Conservation (phyloP, 30 jellyfish, hydroid and myxozoan genomes). For the Aurelia sp. region DNA sequence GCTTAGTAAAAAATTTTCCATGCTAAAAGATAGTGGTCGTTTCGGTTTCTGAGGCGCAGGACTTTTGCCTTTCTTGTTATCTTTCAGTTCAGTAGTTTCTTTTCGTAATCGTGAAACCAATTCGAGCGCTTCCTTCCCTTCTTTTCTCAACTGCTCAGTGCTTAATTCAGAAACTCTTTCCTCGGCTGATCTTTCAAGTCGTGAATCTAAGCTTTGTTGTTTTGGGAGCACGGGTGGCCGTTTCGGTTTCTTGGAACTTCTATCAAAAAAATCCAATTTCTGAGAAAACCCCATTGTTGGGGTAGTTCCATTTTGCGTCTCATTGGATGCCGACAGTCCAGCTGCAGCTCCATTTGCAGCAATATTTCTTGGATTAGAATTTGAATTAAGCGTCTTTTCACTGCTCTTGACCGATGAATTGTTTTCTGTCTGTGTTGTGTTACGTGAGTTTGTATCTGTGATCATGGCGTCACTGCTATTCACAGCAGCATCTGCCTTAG, state of each 20-base stretch:
- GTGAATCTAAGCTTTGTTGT: conserved; percentile 42
- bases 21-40: conserved; percentile 61
- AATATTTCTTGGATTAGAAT: not conserved
- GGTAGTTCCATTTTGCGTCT: not conserved
- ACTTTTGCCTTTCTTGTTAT: conserved; percentile 8
- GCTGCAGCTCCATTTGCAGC: not conserved
- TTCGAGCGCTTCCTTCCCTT: conserved; percentile 64
- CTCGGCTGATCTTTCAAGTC: not conserved
- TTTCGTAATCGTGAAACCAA: conserved; percentile 26
- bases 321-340: not conserved
- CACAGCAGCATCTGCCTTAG: not conserved
- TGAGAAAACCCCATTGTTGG: not conserved
- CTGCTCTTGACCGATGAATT: not conserved
- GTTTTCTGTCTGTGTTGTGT: not conserved
- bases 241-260: not conserved
- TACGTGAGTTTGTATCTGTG: not conserved
- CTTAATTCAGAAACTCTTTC: not conserved
- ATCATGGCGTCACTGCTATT: not conserved
- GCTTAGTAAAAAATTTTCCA: conserved; percentile 50
- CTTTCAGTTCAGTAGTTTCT: conserved; percentile 25
- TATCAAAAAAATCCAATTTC: conserved; percentile 1
- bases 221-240: conserved; percentile 30
- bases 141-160: conserved; percentile 34
- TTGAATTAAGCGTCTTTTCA: not conserved
- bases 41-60: conserved; percentile 68